Base-by-base conservation (phyloP, 64 coral and sea anemone genomes). In the Stichodactyla helianthus region DNA sequence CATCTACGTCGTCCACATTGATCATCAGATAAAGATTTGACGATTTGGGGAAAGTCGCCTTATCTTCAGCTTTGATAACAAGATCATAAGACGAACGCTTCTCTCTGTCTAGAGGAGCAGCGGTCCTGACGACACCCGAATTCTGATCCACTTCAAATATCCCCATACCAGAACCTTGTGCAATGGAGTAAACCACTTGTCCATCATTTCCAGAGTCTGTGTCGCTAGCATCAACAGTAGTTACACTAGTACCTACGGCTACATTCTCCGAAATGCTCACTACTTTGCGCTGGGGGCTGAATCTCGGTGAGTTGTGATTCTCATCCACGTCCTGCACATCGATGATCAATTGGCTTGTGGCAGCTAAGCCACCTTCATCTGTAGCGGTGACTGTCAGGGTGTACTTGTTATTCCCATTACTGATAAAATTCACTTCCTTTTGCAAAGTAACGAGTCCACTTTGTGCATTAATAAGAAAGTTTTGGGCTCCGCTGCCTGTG, bases 241-340 rank as follows among this genome's bases (percentile, higher is more conserved):
- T 80, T 14, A 96, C 67, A 74, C 55, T 64, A 0, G 14, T 10
- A 15, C 88, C 91, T 59, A 59, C 85, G 16, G 53, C 50, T 65
- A 77, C 63, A 53, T 89, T 68, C 71, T 96, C 94, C 59, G 6
- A 44, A 10, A 96, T 27, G 14, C 56, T 28, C 26, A 77, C 84
- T 14, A 67, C 51, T 44, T 79, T 86, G 55, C 93, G 94, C 19
- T 82, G 82, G 13, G 84, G 31, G 13, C 9, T 88, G 84, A 96
- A 96, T 28, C 22, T 26, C 11, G 94, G 94, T 10, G 88, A 77
- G 35, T 93, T 76, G 61, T 89, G 28, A 58, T 96, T 96, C 52
- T 96, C 91, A 82, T 96, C 94, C 11, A 96, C 94, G 58, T 96
- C 88, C 78, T 90, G 91, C 0, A 96, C 91, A 53, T 86, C 88